Conservation (phyloP, 2,888 invertebrate genomes). For the Tetragnatha montana region DNA sequence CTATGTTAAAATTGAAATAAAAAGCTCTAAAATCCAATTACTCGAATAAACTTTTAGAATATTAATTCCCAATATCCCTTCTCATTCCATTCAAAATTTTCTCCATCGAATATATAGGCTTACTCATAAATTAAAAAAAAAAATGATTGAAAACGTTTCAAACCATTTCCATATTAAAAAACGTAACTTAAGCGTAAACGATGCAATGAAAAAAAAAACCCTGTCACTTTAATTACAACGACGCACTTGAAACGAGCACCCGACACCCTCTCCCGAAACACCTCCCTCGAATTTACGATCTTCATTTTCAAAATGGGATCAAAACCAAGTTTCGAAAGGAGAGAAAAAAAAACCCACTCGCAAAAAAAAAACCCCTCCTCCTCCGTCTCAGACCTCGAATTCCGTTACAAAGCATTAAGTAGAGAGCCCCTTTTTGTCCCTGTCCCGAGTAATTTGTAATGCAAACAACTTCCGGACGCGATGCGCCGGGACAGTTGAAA, state of each 20-base stretch:
- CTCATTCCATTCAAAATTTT: no score
- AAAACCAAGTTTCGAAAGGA: not conserved
- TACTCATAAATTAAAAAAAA: no score
- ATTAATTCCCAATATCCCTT: no score
- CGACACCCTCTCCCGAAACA: not conserved
- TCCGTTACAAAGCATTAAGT: conserved; percentile 40
- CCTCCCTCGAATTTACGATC: not conserved
- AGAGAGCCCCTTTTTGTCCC: conserved; percentile 33
- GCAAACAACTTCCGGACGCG: conserved; percentile 59
- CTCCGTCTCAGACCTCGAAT: conserved; percentile 1
- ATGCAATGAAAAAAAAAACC: not conserved
- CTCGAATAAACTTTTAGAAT: no score
- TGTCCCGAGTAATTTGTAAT: conserved; percentile 68
- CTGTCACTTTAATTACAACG: not conserved
- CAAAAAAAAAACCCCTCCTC: not conserved
- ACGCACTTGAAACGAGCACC: not conserved
- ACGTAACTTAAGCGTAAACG: no score
- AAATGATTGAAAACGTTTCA: no score
- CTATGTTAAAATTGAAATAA: no score
- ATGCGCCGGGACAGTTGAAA: conserved; percentile 46
- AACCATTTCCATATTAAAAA: no score
- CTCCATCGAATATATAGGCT: no score
- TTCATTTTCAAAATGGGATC: not conserved
- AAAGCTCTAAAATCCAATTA: no score
- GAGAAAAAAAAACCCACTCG: not conserved